These are phyloP conservation scores for Ranitomeya imitator DNA, from an alignment of 2,113 vertebrate species.

Conservation along the genomic window DNA sequence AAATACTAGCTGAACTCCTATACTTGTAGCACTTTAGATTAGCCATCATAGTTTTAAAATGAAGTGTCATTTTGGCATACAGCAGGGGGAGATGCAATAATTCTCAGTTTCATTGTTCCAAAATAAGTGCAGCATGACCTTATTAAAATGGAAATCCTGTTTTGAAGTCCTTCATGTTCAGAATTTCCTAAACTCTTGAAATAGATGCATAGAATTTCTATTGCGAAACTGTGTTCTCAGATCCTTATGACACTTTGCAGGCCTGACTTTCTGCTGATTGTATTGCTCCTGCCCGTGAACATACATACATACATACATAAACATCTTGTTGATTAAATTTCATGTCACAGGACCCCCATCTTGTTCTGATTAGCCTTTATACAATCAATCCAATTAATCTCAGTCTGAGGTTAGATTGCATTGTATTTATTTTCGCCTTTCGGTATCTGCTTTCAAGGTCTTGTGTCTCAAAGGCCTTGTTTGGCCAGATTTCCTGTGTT, in stretches of 20 bases:
- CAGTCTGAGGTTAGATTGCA: constrained; percentile 26
- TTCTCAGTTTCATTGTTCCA: constrained; percentile 52
- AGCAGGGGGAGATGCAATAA: constrained; percentile 36
- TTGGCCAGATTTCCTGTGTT: constrained; percentile 26
- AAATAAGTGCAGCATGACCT: constrained; percentile 54
- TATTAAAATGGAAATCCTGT: constrained; percentile 56
- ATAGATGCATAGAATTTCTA: constrained; percentile 51
- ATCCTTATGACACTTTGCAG: constrained; percentile 47
- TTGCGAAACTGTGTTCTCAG: constrained; percentile 17
- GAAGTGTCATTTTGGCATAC: constrained; percentile 40
- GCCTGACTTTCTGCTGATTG: constrained; percentile 49
- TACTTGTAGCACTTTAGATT: constrained; percentile 21
- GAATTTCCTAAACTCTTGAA: constrained; percentile 40
- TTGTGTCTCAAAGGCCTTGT: constrained; percentile 37
- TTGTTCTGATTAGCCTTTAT: constrained; percentile 50
- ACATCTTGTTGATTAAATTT: constrained; percentile 58
- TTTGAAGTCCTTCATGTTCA: constrained; percentile 42
- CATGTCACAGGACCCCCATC: constrained; percentile 46
- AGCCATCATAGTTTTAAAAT: constrained; percentile 44
- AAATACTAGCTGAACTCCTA: constrained; percentile 24
- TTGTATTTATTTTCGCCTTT: constrained; percentile 35
- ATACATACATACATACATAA: constrained; percentile 54
- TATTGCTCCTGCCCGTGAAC: constrained; percentile 47
- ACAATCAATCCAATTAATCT: constrained; percentile 57
- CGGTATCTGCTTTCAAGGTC: constrained; percentile 43